A percentile compares a stretch with the other conserved stretches of the same genome.
phyloP scores from a whole-genome alignment of 2,888 invertebrate genomes.

The Eilema sororculum region DNA sequence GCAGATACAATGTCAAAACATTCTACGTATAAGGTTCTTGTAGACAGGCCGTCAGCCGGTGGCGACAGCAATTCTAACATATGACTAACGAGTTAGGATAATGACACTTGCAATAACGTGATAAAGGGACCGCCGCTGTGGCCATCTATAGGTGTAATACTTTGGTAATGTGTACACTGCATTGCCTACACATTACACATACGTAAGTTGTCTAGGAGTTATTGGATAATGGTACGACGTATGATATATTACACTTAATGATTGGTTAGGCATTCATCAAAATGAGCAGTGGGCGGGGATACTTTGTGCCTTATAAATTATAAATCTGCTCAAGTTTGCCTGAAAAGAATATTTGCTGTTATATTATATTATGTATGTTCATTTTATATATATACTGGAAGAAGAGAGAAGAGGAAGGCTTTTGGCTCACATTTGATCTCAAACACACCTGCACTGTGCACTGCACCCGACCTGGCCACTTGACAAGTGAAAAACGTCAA shows the following conservation, averaged over 20 bases:
- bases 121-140: conserved; percentile 43
- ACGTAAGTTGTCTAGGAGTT: neutral
- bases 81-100: conserved; percentile 54
- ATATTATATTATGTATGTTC: too few species aligned
- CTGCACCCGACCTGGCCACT: too few species aligned
- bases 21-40: conserved; percentile 45
- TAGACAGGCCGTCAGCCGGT: conserved; percentile 46
- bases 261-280: neutral
- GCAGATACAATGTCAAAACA: conserved; percentile 21
- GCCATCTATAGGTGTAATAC: conserved; percentile 36
- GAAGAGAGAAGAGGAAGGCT: too few species aligned
- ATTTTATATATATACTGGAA: neutral
- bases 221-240: neutral
- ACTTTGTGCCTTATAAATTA: neutral
- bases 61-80: conserved; percentile 39
- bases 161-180: conserved; percentile 30
- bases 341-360: neutral
- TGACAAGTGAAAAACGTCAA: too few species aligned
- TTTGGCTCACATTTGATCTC: too few species aligned
- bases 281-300: neutral
- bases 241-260: neutral
- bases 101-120: conserved; percentile 52
- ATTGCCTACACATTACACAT: neutral
- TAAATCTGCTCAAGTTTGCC: neutral
- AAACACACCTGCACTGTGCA: too few species aligned